Percentiles rank a stretch among this genome's conserved stretches.
Evolutionary conservation across 1,140 invertebrate species (phyloP).

Genomic region (Coptotermes formosanus): DNA sequence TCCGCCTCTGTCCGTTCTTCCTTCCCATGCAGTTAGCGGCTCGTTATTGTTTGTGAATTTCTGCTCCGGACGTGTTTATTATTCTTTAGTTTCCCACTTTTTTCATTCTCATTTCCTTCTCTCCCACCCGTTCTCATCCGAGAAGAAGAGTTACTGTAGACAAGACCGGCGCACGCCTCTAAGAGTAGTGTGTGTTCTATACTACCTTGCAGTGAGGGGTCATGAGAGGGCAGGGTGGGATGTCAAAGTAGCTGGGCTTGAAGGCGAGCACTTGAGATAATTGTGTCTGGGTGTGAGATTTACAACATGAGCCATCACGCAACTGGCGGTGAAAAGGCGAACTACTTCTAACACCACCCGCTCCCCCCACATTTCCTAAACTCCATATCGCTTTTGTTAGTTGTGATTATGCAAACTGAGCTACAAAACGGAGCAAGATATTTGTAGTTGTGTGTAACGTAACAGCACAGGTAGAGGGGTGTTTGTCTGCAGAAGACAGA

Average conservation of each 20-base stretch:
- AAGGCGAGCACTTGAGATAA: constrained; percentile 14
- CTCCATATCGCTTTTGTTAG: background rate
- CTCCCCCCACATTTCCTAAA: background rate
- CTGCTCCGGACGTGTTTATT: constrained; percentile 14
- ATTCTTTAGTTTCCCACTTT: background rate
- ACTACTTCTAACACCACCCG: background rate
- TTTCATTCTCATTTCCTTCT: background rate
- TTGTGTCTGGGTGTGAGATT: constrained; percentile 11
- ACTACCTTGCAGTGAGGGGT: background rate
- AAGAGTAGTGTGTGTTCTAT: background rate
- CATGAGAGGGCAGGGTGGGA: background rate
- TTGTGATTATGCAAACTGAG: background rate
- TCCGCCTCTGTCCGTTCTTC: background rate
- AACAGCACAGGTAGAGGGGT: background rate
- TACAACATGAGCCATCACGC: background rate
- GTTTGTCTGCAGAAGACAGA: background rate
- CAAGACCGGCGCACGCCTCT: background rate
- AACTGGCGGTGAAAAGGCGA: background rate
- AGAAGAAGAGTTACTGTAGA: background rate
- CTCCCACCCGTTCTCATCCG: background rate
- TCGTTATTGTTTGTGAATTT: constrained; percentile 17
- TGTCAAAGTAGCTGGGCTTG: background rate
- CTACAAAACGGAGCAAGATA: background rate
- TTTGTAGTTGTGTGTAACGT: background rate
- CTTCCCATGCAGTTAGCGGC: background rate